Evolutionary conservation across 1,140 invertebrate species (phyloP), one percentile per base, ranked within the genome.

Genomic region (Calosoma granatense): DNA sequence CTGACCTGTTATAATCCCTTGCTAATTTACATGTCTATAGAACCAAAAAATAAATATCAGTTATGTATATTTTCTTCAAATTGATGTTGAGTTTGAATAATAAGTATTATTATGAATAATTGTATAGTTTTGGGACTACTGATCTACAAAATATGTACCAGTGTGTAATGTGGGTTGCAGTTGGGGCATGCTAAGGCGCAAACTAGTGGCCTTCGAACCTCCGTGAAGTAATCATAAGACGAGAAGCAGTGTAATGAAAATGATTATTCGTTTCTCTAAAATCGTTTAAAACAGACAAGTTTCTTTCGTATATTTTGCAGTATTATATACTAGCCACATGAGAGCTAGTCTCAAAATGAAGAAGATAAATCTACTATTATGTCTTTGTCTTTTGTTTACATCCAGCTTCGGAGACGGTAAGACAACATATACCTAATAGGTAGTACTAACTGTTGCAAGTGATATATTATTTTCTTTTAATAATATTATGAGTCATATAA

Each of bases 251-350:
- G 41, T 47, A 47, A 36, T n/a, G n/a, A 47, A 47, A 47, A 47
- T 47, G 41, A 47, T 47, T 47, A 47, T 47, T 12, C 41, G 41
- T 47, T 47, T 47, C 41, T 47, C 41, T 11, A 17, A 47, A 47
- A 47, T 47, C 6, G 17, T 9, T 47, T 9, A 47, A 47, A 47
- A 11, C 41, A 17, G 3, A 11, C 15, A 47, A 17, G 6, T 47
- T 47, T n/a, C n/a, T n/a, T n/a, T n/a, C n/a, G n/a, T n/a, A n/a
- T n/a, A n/a, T n/a, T n/a, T n/a, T n/a, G n/a, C n/a, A n/a, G n/a
- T n/a, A n/a, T n/a, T n/a, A n/a, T n/a, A n/a, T n/a, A n/a, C n/a
- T n/a, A n/a, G n/a, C n/a, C n/a, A n/a, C n/a, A n/a, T n/a, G n/a
- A n/a, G n/a, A n/a, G n/a, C n/a, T n/a, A n/a, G n/a, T n/a, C n/a